These are phyloP conservation scores for Aphelenchoides avenae DNA, from an alignment of 1,140 invertebrate genomes.

Conservation along the genomic window DNA sequence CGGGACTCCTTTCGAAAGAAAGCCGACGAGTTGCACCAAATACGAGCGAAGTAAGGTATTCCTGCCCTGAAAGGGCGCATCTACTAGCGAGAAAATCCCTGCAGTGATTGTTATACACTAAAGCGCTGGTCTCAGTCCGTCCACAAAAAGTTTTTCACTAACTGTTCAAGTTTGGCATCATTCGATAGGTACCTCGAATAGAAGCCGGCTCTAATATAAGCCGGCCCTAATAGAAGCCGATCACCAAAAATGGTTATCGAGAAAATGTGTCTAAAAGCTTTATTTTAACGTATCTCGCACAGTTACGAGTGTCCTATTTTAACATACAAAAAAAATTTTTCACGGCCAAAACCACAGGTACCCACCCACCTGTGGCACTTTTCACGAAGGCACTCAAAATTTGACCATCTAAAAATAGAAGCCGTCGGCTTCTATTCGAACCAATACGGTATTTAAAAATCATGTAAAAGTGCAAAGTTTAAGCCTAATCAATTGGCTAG, in stretches of 20 bases:
- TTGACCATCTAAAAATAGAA: too few species aligned
- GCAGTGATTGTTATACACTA: not conserved
- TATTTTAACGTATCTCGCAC: too few species aligned
- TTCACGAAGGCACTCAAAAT: too few species aligned
- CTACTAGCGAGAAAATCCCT: not conserved
- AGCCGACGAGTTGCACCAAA: slow-evolving; percentile 1
- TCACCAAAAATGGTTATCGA: not conserved
- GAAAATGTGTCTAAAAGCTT: not conserved
- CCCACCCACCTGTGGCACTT: too few species aligned
- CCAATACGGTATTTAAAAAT: too few species aligned
- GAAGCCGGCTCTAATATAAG: not conserved
- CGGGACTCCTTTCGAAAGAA: slow-evolving; percentile 1
- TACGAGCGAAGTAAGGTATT: not conserved
- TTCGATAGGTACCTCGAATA: not conserved
- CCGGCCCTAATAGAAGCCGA: not conserved
- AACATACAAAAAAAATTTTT: not conserved
- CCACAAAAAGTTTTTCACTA: slow-evolving; percentile 2
- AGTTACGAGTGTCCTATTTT: slow-evolving; percentile 1
- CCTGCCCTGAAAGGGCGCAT: too few species aligned
- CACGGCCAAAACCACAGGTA: too few species aligned
- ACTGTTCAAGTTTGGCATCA: not conserved
- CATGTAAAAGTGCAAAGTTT: too few species aligned
- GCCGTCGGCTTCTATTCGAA: too few species aligned
- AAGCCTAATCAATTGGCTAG: too few species aligned
- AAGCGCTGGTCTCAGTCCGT: not conserved